These are phyloP conservation scores for Cylindroiulus punctatus DNA, from an alignment of 2,888 invertebrate species.

Conservation along the genomic window DNA sequence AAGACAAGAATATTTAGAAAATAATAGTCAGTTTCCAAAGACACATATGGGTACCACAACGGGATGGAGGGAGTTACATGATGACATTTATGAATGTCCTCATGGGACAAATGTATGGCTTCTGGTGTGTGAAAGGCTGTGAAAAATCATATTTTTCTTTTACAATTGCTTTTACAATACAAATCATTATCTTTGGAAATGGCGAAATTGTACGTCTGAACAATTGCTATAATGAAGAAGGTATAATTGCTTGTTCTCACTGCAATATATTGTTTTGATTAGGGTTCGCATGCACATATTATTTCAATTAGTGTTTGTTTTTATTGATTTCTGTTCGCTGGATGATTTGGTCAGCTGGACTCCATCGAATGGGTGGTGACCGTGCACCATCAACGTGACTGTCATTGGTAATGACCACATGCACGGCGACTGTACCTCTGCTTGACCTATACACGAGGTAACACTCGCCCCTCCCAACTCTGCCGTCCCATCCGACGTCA, in stretches of 20 bases:
- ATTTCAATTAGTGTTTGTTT: conserved; percentile 36
- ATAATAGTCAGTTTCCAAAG: too few relatives aligned
- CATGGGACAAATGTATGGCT: neutral
- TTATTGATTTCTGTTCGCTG: neutral
- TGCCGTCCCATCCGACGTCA: conserved; percentile 36
- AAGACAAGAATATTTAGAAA: too few relatives aligned
- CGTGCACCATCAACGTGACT: conserved; percentile 35
- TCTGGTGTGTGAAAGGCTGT: neutral
- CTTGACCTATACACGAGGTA: conserved; percentile 43
- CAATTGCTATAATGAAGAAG: too few relatives aligned
- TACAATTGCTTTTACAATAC: too few relatives aligned
- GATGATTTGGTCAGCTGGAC: neutral
- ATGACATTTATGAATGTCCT: too few relatives aligned
- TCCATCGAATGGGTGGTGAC: conserved; percentile 5
- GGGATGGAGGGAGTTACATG: too few relatives aligned
- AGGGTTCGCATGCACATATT: neutral
- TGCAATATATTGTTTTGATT: too few relatives aligned
- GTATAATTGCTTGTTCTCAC: too few relatives aligned
- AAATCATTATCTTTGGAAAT: too few relatives aligned
- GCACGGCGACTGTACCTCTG: neutral
- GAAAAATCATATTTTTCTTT: neutral
- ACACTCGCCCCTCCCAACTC: conserved; percentile 22
- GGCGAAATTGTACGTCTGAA: too few relatives aligned
- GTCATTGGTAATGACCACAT: conserved; percentile 32
- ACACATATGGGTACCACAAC: too few relatives aligned